Percentiles rank a stretch among this genome's conserved stretches.
Conservation (phyloP, 2,888 invertebrate genomes). For the Salticus scenicus region DNA sequence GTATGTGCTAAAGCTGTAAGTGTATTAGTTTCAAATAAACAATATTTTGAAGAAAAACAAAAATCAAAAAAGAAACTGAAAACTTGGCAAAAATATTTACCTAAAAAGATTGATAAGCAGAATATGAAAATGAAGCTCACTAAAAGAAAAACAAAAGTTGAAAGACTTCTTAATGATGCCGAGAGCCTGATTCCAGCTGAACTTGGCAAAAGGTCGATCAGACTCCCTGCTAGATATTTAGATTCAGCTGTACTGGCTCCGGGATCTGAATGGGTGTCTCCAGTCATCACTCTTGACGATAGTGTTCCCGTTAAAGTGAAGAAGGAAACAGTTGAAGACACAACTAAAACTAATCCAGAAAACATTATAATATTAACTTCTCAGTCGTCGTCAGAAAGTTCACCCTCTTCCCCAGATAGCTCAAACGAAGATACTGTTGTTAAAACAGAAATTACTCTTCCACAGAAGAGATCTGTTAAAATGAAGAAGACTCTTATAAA, state of each 20-base stretch:
- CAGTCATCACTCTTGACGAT: slow-evolving; percentile 45
- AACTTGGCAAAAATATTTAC: slow-evolving; percentile 57
- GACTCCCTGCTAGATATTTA: slow-evolving; percentile 69
- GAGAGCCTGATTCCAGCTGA: slow-evolving; percentile 3
- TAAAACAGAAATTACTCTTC: background rate
- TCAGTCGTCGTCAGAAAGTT: background rate
- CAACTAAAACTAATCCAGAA: background rate
- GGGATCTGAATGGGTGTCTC: slow-evolving; percentile 70
- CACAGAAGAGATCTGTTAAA: background rate
- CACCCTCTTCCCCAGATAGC: background rate
- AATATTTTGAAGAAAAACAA: slow-evolving; percentile 24
- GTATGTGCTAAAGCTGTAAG: slow-evolving; percentile 20
- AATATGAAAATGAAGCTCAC: slow-evolving; percentile 14
- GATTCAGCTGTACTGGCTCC: slow-evolving; percentile 66
- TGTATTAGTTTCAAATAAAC: slow-evolving; percentile 30
- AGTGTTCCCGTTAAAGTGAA: slow-evolving; percentile 13
- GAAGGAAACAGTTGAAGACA: background rate
- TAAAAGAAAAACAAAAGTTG: background rate
- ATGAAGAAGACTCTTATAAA: background rate
- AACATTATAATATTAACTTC: background rate
- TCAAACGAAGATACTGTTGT: background rate
- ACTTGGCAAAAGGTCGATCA: slow-evolving; percentile 66
- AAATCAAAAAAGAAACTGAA: slow-evolving; percentile 39
- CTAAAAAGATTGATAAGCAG: slow-evolving; percentile 40
- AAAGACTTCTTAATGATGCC: background rate